A percentile compares a stretch with the other conserved stretches of the same genome.
Evolutionary conservation across 2,888 invertebrate species (phyloP).

Genomic region (Iphiclides podalirius): DNA sequence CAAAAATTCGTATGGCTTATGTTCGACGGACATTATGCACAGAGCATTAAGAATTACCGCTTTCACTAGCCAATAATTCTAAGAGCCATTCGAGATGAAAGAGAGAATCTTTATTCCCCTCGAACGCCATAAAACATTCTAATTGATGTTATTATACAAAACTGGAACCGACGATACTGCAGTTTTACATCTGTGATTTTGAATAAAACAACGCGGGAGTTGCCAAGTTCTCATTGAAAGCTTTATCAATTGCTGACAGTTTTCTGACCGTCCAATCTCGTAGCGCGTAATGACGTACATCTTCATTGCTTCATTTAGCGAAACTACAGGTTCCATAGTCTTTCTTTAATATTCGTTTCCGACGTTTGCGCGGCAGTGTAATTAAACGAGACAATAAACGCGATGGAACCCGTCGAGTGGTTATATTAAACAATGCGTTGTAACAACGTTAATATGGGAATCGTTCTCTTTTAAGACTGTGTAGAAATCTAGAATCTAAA

Average conservation of each 20-base stretch:
- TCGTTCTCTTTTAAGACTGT: neutral
- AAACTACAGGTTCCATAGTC: too few relatives aligned
- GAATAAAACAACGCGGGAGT: too few relatives aligned
- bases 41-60: neutral
- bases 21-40: neutral
- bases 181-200: neutral
- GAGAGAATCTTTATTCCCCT: conserved; percentile 3
- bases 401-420: too few relatives aligned
- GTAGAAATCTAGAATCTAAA: neutral
- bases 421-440: too few relatives aligned
- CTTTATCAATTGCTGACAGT: too few relatives aligned
- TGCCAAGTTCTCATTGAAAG: too few relatives aligned
- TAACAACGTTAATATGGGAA: neutral
- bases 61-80: neutral
- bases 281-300: too few relatives aligned
- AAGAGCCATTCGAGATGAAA: neutral
- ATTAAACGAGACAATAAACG: too few relatives aligned
- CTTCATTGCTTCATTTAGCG: too few relatives aligned
- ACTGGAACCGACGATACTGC: conserved; percentile 6
- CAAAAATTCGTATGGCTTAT: neutral
- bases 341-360: too few relatives aligned
- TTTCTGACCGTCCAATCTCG: too few relatives aligned
- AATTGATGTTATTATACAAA: conserved; percentile 1
- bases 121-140: conserved; percentile 1
- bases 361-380: too few relatives aligned